Conservation (phyloP, 1,140 invertebrate species). For the Scaptodrosophila lebanonensis region DNA sequence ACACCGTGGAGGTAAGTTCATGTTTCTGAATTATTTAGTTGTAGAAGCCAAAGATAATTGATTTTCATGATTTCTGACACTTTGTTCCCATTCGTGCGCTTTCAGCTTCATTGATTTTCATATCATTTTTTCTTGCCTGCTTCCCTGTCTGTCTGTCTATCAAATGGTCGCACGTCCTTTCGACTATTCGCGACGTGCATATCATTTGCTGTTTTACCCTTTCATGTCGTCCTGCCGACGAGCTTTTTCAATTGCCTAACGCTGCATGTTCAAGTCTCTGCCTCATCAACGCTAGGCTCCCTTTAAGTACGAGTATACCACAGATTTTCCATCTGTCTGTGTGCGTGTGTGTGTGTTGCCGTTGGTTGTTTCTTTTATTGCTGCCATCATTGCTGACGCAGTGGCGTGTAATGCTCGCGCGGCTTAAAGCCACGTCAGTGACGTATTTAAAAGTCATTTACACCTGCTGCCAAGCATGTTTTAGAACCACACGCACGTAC, state of each 20-base stretch:
- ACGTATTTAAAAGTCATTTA: conserved; percentile 70
- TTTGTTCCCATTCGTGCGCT: conserved; percentile 1
- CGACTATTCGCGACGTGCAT: conserved; percentile 39
- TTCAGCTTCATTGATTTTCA: conserved; percentile 1
- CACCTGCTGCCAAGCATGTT: conserved; percentile 48
- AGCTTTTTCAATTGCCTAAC: conserved; percentile 22
- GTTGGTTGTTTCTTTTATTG: conserved; percentile 4
- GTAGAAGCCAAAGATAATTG: conserved; percentile 47
- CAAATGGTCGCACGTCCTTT: not conserved
- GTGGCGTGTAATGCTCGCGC: too few species aligned
- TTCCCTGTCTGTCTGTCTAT: too few species aligned
- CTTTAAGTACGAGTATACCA: conserved; percentile 35
- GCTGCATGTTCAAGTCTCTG: conserved; percentile 4
- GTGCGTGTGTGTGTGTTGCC: conserved; percentile 29
- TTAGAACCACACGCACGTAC: conserved; percentile 36
- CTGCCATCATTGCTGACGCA: too few species aligned
- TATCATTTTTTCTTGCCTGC: not conserved
- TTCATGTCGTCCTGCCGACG: not conserved
- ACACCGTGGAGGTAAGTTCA: conserved; percentile 81
- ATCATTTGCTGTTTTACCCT: conserved; percentile 15
- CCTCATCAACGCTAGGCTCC: not conserved
- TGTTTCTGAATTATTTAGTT: conserved; percentile 14
- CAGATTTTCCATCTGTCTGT: conserved; percentile 9
- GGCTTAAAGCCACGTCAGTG: conserved; percentile 47
- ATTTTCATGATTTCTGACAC: conserved; percentile 67